Percentiles rank a stretch among this genome's conserved stretches.
phyloP scores from a whole-genome alignment of 1,140 invertebrate genomes.

The Bacillus rossius region DNA sequence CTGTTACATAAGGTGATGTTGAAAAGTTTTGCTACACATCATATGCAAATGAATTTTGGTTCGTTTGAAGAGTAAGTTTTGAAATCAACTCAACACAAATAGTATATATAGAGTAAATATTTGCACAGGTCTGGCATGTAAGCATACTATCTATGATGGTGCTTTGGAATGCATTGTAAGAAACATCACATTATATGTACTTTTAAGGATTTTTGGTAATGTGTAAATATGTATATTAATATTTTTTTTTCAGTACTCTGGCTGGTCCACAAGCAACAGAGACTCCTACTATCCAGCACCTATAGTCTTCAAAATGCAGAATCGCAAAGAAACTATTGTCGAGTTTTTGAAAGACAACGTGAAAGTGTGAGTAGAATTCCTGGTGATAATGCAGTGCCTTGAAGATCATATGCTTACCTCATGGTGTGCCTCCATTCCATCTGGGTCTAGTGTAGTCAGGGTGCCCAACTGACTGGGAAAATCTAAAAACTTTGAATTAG shows the following conservation, averaged over 20 bases:
- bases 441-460: not conserved
- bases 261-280: constrained; percentile 59
- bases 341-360: constrained; percentile 42
- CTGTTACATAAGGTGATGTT: no score
- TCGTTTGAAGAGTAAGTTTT: no score
- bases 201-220: not conserved
- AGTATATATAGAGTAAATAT: not conserved
- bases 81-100: no score
- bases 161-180: not conserved
- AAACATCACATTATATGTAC: not conserved
- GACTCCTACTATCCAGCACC: constrained; percentile 56
- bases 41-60: no score
- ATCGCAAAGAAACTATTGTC: constrained; percentile 46
- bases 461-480: not conserved
- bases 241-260: constrained; percentile 53
- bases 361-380: constrained; percentile 14
- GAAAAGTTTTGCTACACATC: no score
- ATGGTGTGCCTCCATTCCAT: not conserved
- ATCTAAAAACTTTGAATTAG: not conserved
- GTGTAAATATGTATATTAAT: not conserved
- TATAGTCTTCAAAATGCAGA: constrained; percentile 47
- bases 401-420: not conserved
- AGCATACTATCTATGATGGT: no score
- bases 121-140: no score
- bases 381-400: no score